phyloP scores from a whole-genome alignment of 37 sponge, comb jelly and placozoan species.

The Ianthella basta region DNA sequence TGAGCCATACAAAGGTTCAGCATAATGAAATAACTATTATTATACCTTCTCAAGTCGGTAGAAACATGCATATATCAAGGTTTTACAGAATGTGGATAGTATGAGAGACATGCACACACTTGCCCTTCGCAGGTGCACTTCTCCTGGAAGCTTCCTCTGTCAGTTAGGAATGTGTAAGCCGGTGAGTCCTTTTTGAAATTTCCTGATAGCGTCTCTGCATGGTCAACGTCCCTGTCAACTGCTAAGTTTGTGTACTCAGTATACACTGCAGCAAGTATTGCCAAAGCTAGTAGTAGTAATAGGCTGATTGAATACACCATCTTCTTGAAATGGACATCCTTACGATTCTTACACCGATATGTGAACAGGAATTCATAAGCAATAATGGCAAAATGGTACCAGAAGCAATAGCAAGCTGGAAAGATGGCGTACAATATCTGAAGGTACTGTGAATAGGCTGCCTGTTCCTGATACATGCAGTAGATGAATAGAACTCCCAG shows the following conservation, averaged over 20 bases:
- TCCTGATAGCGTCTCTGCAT: too few relatives aligned
- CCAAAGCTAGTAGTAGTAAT: neutral
- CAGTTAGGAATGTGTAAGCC: too few relatives aligned
- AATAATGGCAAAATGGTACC: conserved; percentile 7
- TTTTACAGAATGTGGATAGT: too few relatives aligned
- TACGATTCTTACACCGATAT: neutral
- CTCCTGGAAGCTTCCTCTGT: too few relatives aligned
- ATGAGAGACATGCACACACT: too few relatives aligned
- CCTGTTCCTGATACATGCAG: neutral
- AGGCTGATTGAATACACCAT: conserved; percentile 2
- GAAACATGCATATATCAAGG: too few relatives aligned
- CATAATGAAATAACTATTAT: too few relatives aligned
- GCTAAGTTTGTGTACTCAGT: neutral
- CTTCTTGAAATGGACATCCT: neutral
- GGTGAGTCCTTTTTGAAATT: too few relatives aligned
- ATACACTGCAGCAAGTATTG: neutral
- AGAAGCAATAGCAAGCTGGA: conserved; percentile 13
- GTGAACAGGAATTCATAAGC: conserved; percentile 18
- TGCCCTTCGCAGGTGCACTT: too few relatives aligned
- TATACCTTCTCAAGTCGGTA: too few relatives aligned
- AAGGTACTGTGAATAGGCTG: conserved; percentile 2
- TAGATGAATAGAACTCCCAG: conserved; percentile 13
- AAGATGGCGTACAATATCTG: conserved; percentile 16
- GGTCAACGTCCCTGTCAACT: too few relatives aligned
- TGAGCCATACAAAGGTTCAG: too few relatives aligned